Conservation (phyloP, 2,113 vertebrate genomes). For the Serranochromis macrocephalus region DNA sequence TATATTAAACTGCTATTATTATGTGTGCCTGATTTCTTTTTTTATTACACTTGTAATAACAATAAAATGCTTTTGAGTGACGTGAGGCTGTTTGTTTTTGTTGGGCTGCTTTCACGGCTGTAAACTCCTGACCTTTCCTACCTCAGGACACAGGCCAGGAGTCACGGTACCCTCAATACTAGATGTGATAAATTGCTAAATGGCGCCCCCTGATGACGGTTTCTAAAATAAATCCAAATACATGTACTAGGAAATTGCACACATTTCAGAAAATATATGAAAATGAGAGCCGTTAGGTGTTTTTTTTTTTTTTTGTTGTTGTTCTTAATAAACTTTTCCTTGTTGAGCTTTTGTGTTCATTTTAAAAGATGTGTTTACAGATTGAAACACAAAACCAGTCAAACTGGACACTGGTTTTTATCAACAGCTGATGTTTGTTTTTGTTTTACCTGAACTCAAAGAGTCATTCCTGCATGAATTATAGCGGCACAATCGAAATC, state of each 20-base stretch:
- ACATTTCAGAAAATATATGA: neutral
- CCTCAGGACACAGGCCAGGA: neutral
- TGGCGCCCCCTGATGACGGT: slow-evolving; percentile 17
- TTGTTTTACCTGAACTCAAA: neutral
- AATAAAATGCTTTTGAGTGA: slow-evolving; percentile 58
- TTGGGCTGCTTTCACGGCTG: neutral
- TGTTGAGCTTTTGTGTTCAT: neutral
- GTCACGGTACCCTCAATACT: neutral
- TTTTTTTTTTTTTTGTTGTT: neutral
- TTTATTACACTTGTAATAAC: slow-evolving; percentile 28
- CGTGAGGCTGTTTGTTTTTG: neutral
- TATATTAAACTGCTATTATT: slow-evolving; percentile 15
- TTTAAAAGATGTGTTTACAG: neutral
- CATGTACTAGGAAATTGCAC: neutral
- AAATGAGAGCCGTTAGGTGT: neutral
- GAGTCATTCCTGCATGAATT: neutral
- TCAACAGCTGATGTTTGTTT: neutral
- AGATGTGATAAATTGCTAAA: neutral
- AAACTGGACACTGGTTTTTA: neutral
- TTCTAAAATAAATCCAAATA: neutral
- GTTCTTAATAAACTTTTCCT: neutral
- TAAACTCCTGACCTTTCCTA: neutral
- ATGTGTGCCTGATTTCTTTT: slow-evolving; percentile 13
- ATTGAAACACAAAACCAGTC: neutral
- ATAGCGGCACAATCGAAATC: neutral